Evolutionary conservation across 2,797 vertebrate genomes (phyloP), one percentile per base, ranked within the genome.

Genomic region (Gymnopithys bicolor): DNA sequence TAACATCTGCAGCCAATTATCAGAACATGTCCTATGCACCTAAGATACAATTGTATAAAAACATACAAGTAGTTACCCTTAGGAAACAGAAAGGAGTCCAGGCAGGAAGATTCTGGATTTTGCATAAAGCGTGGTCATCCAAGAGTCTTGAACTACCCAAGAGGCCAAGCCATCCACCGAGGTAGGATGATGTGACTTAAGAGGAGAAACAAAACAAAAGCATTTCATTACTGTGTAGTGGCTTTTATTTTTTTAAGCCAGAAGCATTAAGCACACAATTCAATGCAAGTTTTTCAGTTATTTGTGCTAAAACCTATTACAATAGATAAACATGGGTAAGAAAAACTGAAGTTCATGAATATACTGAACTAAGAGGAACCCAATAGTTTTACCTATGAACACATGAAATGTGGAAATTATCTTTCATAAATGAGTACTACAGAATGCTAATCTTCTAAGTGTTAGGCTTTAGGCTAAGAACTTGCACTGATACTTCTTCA

Each of bases 91-190:
- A 82, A 93, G 77, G 60, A 84, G 68, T 83, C 86, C 91, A 96
- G 85, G 81, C 84, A 96, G 95, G 92, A 97, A 96, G 92, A 96
- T 85, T 96, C 89, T 81, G 82, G 84, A 96, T 93, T 85, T 94
- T 92, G 90, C 95, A 93, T 90, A 94, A 94, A 96, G 33, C 5
- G 81, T 90, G 67, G 52, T 96, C 87, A 96, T 97, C 85, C 94
- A 95, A 94, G 66, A 88, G 59, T 82, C 76, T 28, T 43, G 82
- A 88, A 51, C 80, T 93, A 73, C 35, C 73, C 84, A 81, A 87
- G 66, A 76, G 63, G 79, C 83, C 89, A 90, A 91, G 87, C 83
- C 93, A 94, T 95, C 80, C 87, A 92, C 94, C 33, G 16, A 96
- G 84, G 80, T 82, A 91, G 88, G 90, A 89, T 51, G 89, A 96